phyloP scores from a whole-genome alignment of 2,113 vertebrate species.

The Ailurus styani region DNA sequence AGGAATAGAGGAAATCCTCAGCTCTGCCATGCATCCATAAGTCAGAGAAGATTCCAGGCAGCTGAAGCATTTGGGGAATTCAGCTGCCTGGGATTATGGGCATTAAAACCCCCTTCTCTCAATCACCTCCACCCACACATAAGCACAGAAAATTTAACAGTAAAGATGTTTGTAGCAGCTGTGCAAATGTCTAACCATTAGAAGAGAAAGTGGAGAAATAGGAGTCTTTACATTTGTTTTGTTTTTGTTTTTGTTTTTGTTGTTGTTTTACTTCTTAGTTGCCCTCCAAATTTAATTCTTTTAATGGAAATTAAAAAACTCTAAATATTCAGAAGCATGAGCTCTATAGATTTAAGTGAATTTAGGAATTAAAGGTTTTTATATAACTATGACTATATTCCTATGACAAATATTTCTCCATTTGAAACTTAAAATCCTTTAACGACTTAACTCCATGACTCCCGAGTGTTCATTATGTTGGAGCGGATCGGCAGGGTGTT shows the following conservation, averaged over 20 bases:
- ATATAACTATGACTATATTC: not conserved
- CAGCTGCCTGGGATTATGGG: not conserved
- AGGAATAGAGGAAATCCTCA: not conserved
- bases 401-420: not conserved
- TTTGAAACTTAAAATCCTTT: not conserved
- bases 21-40: not conserved
- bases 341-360: not conserved
- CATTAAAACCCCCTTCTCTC: not conserved
- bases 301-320: not conserved
- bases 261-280: no score
- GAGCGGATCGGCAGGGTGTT: not conserved
- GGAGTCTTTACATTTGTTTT: not conserved
- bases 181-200: not conserved
- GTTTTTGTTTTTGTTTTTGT: not conserved
- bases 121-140: not conserved
- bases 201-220: not conserved
- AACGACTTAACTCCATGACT: not conserved
- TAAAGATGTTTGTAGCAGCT: not conserved
- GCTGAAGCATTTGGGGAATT: slow-evolving; percentile 50
- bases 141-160: not conserved
- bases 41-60: not conserved
- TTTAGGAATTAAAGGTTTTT: not conserved
- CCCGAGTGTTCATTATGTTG: not conserved
- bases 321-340: not conserved
- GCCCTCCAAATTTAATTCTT: not conserved